These are phyloP conservation scores for Elmis aenea DNA, from an alignment of 2,888 invertebrate genomes.

Conservation along the genomic window DNA sequence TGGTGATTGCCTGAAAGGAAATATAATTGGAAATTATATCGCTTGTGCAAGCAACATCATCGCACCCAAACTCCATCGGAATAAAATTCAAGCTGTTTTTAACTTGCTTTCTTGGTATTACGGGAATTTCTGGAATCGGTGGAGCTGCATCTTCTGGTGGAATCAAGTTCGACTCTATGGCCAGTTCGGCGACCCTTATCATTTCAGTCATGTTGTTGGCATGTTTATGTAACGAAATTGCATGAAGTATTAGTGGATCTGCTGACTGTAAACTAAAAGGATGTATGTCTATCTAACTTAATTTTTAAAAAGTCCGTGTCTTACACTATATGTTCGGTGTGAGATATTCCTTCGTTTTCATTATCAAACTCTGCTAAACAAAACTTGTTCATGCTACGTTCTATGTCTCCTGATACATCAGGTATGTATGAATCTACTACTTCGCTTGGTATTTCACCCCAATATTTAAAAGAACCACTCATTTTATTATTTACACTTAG, in stretches of 20 bases:
- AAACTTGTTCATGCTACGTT: conserved; percentile 38
- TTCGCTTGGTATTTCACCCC: conserved; percentile 13
- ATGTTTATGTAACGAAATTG: conserved; percentile 41
- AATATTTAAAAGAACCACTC: conserved; percentile 3
- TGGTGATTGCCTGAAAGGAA: conserved; percentile 28
- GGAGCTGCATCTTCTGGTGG: conserved; percentile 36
- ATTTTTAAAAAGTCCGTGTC: conserved; percentile 3
- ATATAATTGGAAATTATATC: conserved; percentile 6
- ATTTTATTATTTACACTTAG: no score
- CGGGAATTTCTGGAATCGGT: conserved; percentile 35
- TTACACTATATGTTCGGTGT: conserved; percentile 32
- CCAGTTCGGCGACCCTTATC: conserved; percentile 37
- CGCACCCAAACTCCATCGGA: no score
- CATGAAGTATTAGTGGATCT: conserved; percentile 38
- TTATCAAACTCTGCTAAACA: conserved; percentile 37
- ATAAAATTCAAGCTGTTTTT: conserved; percentile 37
- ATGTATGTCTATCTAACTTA: no score
- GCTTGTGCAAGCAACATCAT: no score
- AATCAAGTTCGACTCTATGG: conserved; percentile 36
- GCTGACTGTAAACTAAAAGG: conserved; percentile 36
- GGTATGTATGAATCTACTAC: conserved; percentile 22
- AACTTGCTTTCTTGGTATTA: conserved; percentile 29
- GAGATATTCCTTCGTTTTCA: conserved; percentile 24
- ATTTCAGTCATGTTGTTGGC: conserved; percentile 37
- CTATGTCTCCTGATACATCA: conserved; percentile 38